Percentiles rank a stretch among this genome's conserved stretches.
These are phyloP conservation scores for Melinaea marsaeus DNA, from an alignment of 2,888 invertebrate genomes.

Conservation along the genomic window DNA sequence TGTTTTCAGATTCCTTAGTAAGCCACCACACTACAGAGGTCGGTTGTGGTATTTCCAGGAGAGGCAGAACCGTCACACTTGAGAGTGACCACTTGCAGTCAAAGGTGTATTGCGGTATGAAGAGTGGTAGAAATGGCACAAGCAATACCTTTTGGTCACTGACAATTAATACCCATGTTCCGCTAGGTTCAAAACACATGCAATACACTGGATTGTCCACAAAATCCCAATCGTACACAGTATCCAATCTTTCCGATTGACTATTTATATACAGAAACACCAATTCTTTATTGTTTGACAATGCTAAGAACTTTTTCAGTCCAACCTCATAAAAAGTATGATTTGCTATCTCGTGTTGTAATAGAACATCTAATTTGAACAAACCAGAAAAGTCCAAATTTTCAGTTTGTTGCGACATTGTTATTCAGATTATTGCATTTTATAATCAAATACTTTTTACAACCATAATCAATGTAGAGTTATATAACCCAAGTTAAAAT, in stretches of 20 bases:
- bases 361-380: conserved; percentile 68
- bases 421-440: conserved; percentile 12
- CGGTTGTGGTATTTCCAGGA: conserved; percentile 68
- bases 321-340: conserved; percentile 73
- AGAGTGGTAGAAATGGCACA: conserved; percentile 71
- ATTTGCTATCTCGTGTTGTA: conserved; percentile 59
- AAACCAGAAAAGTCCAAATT: conserved; percentile 67
- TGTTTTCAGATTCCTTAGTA: conserved; percentile 83
- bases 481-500: no score
- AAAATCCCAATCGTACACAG: conserved; percentile 70
- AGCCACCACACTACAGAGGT: conserved; percentile 87
- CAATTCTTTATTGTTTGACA: conserved; percentile 66
- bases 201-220: conserved; percentile 78
- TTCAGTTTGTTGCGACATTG: conserved; percentile 59
- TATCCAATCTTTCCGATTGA: conserved; percentile 59
- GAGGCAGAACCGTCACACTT: conserved; percentile 68
- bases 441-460: no score
- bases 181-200: conserved; percentile 90
- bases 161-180: conserved; percentile 84
- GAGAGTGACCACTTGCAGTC: conserved; percentile 72
- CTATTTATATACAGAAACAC: conserved; percentile 63
- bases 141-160: conserved; percentile 73
- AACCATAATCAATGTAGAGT: no score
- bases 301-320: conserved; percentile 65
- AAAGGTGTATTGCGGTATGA: conserved; percentile 64